Base-by-base conservation (phyloP, 92 coral and sea anemone species). In the Paragorgia papillata region DNA sequence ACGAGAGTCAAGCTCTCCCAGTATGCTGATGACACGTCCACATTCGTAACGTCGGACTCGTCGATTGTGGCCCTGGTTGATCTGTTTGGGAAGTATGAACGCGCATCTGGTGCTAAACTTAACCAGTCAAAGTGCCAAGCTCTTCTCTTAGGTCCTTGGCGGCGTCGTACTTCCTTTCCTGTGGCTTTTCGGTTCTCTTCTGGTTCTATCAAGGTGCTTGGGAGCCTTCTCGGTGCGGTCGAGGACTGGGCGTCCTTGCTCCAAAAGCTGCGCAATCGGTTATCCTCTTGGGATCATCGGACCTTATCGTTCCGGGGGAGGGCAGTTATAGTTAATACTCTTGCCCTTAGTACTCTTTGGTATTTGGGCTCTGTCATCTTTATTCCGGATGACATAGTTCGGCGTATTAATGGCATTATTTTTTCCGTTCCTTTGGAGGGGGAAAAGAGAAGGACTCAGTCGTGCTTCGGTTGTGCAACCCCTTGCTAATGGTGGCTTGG, bases 11-110 rank as follows among this genome's bases (percentile, higher is more conserved):
- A 46, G 7, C 9, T 70, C 3, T 78, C 82, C 2, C 83, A 73
- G 33, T 83, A 84, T 22, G 87, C 90, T 1, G 87, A 86, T 37
- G 85, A 83, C 79, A 83, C 88, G 6, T 82, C 90, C 2, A 33
- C 62, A 22, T 25, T 79, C 21, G 14, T 35, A 25, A 60, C 59
- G 2, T 82, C 90, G 12, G 84, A 83, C 63, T 8, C 13, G 7
- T 61, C 88, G 44, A 74, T 62, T 37, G 18, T 13, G 17, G 73
- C 73, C 14, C 48, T 33, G 30, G 84, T 87, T 26, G 58, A 37
- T 3, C 34, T 66, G n/a, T 77, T 74, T 56, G 60, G 14, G 29
- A 32, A 25, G 51, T 87, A 78, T 54, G 90, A 83, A 49, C 19
- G 12, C 8, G 90, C 82, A 8, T 65, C 88, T 29, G 85, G 90